phyloP scores from a whole-genome alignment of 2,888 invertebrate genomes.

The Formica aserva region DNA sequence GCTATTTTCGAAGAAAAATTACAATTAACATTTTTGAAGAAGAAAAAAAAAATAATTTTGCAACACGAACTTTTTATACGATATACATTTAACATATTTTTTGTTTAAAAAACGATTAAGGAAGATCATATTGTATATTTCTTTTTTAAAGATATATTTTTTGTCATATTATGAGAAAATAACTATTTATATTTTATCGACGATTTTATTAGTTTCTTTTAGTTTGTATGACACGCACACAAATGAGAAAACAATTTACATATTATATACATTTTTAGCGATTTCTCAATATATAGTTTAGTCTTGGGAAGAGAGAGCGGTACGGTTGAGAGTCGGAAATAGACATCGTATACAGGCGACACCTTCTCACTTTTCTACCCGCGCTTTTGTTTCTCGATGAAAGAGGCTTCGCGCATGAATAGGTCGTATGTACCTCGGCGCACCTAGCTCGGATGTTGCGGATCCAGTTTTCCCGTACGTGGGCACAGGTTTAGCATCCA shows the following conservation, averaged over 20 bases:
- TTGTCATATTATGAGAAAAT: neutral
- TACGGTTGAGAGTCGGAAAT: conserved; percentile 23
- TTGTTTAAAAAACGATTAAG: neutral
- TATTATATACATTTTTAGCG: conserved; percentile 10
- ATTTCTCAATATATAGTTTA: neutral
- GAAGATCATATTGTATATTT: neutral
- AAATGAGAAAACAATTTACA: conserved; percentile 9
- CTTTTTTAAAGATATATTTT: neutral
- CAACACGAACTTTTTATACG: neutral
- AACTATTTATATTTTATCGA: neutral
- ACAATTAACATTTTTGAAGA: neutral
- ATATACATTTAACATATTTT: neutral
- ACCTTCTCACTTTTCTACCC: conserved; percentile 41
- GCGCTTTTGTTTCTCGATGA: conserved; percentile 23
- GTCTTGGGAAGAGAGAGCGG: neutral
- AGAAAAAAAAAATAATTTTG: neutral
- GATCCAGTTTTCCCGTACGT: conserved; percentile 70
- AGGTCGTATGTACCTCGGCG: conserved; percentile 41
- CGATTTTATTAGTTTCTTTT: neutral
- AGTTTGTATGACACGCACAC: neutral
- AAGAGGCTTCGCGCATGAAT: conserved; percentile 44
- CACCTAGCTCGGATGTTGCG: conserved; percentile 43
- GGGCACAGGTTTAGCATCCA: conserved; percentile 63
- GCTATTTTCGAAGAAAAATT: neutral
- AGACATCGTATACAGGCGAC: conserved; percentile 34